Evolutionary conservation across 2,888 invertebrate species (phyloP), one percentile per base, ranked within the genome.

Genomic region (Trachelus tabidus): DNA sequence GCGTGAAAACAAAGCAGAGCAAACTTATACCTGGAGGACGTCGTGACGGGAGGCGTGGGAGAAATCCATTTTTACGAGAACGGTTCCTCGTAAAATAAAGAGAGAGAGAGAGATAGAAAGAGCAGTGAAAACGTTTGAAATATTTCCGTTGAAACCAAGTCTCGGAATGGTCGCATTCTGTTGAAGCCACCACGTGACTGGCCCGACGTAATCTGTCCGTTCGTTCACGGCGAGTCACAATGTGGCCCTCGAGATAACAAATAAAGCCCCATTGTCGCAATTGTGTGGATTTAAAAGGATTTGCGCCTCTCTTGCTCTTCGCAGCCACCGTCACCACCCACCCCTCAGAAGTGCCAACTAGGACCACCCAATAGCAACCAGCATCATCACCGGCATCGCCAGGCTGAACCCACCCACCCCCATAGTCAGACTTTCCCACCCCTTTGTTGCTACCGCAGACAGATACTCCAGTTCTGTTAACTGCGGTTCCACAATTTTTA

Each of bases 251-350:
- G 91, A 91, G 91, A 91, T 91, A 91, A 91, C 91, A 91, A 91
- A 91, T 91, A 91, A 91, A 91, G 91, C 91, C 90, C 91, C 90
- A 91, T 91, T 91, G 91, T 91, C 91, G 91, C 91, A 91, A 91
- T 91, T 91, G 91, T 91, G 91, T 91, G 91, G 91, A 91, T 91
- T 91, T 91, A 91, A 91, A 91, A 91, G 91, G 91, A 91, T 91
- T 91, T 91, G 89, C 90, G 86, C 89, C 89, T 85, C 85, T 82
- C 85, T 86, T 84, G 83, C 83, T 81, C 84, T 81, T 85, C 85
- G 83, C 83, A 33, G 74, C 74, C 73, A 73, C 75, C 33, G 69
- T 23, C 73, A 68, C 75, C 6, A 30, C 74, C 74, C 74, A 33
- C 9, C 74, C n/a, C 74, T 74, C 12, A 33, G 74, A n/a, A 34